Base-by-base conservation (phyloP, 2,797 vertebrate species). In the Phalloptychus januarius region DNA sequence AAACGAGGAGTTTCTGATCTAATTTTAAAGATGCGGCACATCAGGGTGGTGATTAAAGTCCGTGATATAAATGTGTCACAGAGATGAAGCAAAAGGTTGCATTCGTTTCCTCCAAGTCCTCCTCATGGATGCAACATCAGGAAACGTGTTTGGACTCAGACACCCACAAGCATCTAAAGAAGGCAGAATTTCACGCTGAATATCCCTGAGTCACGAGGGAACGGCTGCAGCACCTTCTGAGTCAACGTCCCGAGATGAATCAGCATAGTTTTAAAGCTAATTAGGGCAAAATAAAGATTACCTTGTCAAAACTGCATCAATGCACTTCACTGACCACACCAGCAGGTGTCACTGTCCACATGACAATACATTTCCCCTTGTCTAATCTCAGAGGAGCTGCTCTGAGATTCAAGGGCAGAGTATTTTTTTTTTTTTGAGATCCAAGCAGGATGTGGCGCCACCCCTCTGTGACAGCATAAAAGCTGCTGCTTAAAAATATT, bases 361-460 rank as follows among this genome's bases (percentile, higher is more conserved):
- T 5, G 38, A 23, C 7, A 50, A 46, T 44, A 74, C 15, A 18
- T 7, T 3, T 74, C 70, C 31, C 33, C 42, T 1, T 0, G 4
- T 74, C 42, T 70, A 28, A 72, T 83, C 72, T 80, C 77, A 4
- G 0, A 23, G 61, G 73, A 88, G 50, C 70, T 58, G 67, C 72
- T 79, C 58, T 81, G 36, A n/a, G 40, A 40, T 79, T 69, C 28
- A 65, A 69, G 1, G 28, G 23, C 28, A 2, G 36, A 71, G 33
- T 4, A 2, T 71, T 73, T 83, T 79, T 79, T 7, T 71, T 42
- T 52, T 54, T 54, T n/a, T 54, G 3, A 12, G 10, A 56, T 50
- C 25, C 4, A 31, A 70, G 79, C 89, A 85, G 92, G 94, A 94
- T 85, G 85, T 76, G 89, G 90, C 82, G 12, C 80, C 61, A 84